Base-by-base conservation (phyloP, 2,797 vertebrate species). In the Dermochelys coriacea region DNA sequence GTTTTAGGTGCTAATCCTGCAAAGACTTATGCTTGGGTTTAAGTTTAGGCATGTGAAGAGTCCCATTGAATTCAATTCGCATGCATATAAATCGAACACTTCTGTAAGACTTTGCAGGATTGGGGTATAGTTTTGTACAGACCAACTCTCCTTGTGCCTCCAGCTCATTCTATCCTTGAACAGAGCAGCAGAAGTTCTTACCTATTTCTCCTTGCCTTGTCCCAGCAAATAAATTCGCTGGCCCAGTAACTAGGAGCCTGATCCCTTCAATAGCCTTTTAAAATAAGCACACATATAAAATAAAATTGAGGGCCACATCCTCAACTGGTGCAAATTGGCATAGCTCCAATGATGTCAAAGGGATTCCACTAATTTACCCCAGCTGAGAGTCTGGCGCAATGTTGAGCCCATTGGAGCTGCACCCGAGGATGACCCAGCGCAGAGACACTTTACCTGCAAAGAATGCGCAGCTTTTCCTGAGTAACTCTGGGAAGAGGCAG, bases 361-460 rank as follows among this genome's bases (percentile, higher is more conserved):
- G 55, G 64, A 81, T 68, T 12, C n/a, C 0, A 1, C 0, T 8
- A 41, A 2, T 79, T 51, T 90, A 80, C 79, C 3, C 0, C 6
- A 10, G 55, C 84, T 0, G 1, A 92, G 71, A 57, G 27, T 5
- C 59, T 6, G 34, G 4, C 14, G 2, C 1, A 1, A 29, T 78
- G 57, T 34, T 51, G 50, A 0, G 8, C 37, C n/a, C 50, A 11
- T 0, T 1, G n/a, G 51, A 12, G 3, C 4, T 2, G 29, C 25
- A 2, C 45, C 71, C 41, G 12, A 14, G 59, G 59, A 31, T 0
- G 1, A 4, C 41, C 85, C 82, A 7, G 55, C 45, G 49, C 3
- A 3, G 31, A 21, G n/a, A 3, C 2, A 0, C 37, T 4, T 93
- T 92, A 97, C 95, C 95, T 94, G 96, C 49, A 0, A 95, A 92